Percentiles rank a stretch among this genome's conserved stretches.
Evolutionary conservation across 2,113 vertebrate genomes (phyloP).

Genomic region (Sorex fumeus): DNA sequence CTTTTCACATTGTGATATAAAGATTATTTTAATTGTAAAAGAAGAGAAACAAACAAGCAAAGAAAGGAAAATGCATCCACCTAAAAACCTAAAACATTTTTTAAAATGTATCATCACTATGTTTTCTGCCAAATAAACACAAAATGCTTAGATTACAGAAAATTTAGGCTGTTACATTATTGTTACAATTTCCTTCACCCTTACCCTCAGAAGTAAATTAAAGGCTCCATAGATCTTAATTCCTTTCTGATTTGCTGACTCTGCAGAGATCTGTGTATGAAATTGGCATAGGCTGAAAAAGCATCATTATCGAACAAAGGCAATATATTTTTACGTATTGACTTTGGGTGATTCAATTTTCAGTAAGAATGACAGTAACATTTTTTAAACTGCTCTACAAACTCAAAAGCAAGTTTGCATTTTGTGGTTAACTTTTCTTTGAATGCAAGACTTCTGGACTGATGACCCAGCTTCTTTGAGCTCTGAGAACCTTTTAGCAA

Average conservation of each 20-base stretch:
- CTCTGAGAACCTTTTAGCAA: conserved; percentile 77
- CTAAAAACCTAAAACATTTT: conserved; percentile 69
- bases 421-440: conserved; percentile 85
- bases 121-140: conserved; percentile 82
- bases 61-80: not conserved
- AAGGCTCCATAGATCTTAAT: conserved; percentile 81
- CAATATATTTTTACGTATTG: conserved; percentile 87
- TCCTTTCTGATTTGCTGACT: conserved; percentile 85
- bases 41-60: conserved; percentile 69
- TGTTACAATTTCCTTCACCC: conserved; percentile 51
- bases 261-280: conserved; percentile 85
- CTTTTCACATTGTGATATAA: conserved; percentile 75
- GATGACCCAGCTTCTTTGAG: conserved; percentile 82
- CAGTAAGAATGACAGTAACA: conserved; percentile 85
- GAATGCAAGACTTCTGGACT: conserved; percentile 80
- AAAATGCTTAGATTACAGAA: conserved; percentile 79
- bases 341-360: conserved; percentile 89
- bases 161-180: conserved; percentile 74
- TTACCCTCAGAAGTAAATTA: conserved; percentile 68
- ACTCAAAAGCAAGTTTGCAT: conserved; percentile 87
- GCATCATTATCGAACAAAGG: conserved; percentile 85
- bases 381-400: conserved; percentile 83
- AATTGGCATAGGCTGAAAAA: conserved; percentile 82
- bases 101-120: conserved; percentile 68
- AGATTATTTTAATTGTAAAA: conserved; percentile 78